Base-by-base conservation (phyloP, 2,113 vertebrate genomes). In the Dromaius novaehollandiae region DNA sequence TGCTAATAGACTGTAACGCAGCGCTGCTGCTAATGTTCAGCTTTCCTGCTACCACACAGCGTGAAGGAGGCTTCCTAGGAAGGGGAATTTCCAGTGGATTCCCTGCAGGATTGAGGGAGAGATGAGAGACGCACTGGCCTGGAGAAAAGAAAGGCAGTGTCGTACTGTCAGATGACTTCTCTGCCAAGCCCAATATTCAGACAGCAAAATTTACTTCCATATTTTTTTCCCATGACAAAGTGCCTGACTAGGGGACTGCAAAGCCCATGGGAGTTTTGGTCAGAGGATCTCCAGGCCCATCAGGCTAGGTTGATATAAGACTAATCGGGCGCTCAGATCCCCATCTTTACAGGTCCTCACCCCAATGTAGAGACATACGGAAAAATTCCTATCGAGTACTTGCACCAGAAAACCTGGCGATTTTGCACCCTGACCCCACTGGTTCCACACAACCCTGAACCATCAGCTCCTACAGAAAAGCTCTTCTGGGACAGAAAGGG, bases 401-500 rank as follows among this genome's bases (percentile, higher is more conserved):
- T 75, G 14, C 5, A 0, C 48, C 25, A 26, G 13, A 18, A 3
- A 83, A 38, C 15, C 13, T 38, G 12, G 38, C 28, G 38, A 65
- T 12, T 30, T 20, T 30, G 50, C n/a, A 44, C 34, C 16, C 53
- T 19, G 61, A 56, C 24, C 38, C 5, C 76, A 34, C 34, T 51
- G 28, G 55, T 76, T 6, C 58, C 25, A 25, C 0, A 0, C 5
- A 21, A 81, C 21, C 32, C 80, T 50, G 56, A 60, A 50, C 11
- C 1, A 0, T 18, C 11, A 1, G 2, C 14, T 82, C 38, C 68
- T 76, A 28, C n/a, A 93, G 64, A 68, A 0, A 1, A 90, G 6
- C 25, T 66, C 2, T 53, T 84, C 40, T 79, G 16, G 74, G 30
- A 0, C 2, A 22, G 60, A 22, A 32, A 60, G 26, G 30, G 40